Evolutionary conservation across 2,797 vertebrate genomes (phyloP), one percentile per base, ranked within the genome.

Genomic region (Nannoperca australis): DNA sequence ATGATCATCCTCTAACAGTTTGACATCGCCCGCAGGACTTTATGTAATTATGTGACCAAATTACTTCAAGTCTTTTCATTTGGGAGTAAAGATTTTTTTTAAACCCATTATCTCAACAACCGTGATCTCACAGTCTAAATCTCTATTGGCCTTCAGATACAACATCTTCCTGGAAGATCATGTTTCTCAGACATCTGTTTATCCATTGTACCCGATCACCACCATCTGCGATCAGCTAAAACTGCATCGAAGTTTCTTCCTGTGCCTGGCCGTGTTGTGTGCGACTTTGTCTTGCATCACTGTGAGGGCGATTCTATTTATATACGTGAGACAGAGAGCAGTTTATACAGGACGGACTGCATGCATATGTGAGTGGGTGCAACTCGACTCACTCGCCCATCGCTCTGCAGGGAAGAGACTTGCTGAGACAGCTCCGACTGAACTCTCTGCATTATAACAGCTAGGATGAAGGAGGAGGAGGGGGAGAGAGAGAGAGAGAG

Each of bases 371-470:
- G 82, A 85, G 81, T 83, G 83, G 72, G 76, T 53, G 75, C 77
- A 70, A 64, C 74, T 72, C 5, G 95, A 91, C 97, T 99, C 93
- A 99, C 97, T 83, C 97, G 95, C 70, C 95, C 96, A 42, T 99
- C 97, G 9, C 90, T 95, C 91, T 98, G 97, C 94, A 99, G 95
- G 69, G 97, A 98, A 58, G 97, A 97, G 92, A 98, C 92, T 90
- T 98, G 96, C 69, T 99, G 97, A 81, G 97, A 97, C 1, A 97
- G 96, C 85, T 98, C 97, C 13, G 97, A 95, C 88, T 98, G 97
- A 76, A 98, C 96, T 83, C 96, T 96, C 90, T 97, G 97, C 88
- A 99, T 94, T 66, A 99, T 94, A 78, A 97, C 94, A 84, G 97
- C 98, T 99, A 15, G 14, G 45, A 66, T 67, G 64, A 78, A 32